Evolutionary conservation across 2,797 vertebrate species (phyloP).

Genomic region (Adrianichthys oophorus): DNA sequence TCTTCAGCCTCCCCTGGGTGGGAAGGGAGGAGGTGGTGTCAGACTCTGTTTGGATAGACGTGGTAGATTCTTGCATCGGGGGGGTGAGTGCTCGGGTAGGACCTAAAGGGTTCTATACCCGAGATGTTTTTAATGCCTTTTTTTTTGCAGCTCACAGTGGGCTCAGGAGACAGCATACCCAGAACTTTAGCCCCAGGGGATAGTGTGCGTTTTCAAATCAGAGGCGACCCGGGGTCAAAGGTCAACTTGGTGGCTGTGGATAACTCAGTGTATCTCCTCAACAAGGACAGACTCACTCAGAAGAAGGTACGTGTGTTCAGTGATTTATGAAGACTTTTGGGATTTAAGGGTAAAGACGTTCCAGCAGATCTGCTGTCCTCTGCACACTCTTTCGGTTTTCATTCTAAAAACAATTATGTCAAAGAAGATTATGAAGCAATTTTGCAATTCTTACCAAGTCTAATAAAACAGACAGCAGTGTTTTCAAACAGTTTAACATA

Average conservation of each 20-base stretch:
- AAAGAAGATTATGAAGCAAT: too few species aligned
- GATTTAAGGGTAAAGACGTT: too few species aligned
- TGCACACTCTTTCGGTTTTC: too few species aligned
- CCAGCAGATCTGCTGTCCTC: too few species aligned
- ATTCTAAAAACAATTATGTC: too few species aligned
- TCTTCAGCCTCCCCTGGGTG: slow-evolving; percentile 61
- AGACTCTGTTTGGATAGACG: slow-evolving; percentile 80
- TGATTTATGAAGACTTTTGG: neutral
- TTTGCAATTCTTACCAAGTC: too few species aligned
- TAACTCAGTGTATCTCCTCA: slow-evolving; percentile 82
- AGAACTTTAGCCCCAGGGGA: slow-evolving; percentile 60
- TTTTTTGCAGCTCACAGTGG: slow-evolving; percentile 62
- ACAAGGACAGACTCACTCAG: slow-evolving; percentile 78
- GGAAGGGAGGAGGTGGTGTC: slow-evolving; percentile 72
- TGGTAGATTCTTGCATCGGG: slow-evolving; percentile 74
- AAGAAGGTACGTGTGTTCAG: slow-evolving; percentile 70
- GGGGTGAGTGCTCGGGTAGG: slow-evolving; percentile 64
- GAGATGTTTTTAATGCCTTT: neutral
- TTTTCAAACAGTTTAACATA: too few species aligned
- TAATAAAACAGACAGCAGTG: too few species aligned
- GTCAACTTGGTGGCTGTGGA: slow-evolving; percentile 83
- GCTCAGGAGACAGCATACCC: neutral
- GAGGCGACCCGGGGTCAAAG: slow-evolving; percentile 76
- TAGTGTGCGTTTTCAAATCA: slow-evolving; percentile 60
- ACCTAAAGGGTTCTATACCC: neutral